Percentiles rank a stretch among this genome's conserved stretches.
Conservation (phyloP, 2,113 vertebrate genomes). For the Rhea americana region DNA sequence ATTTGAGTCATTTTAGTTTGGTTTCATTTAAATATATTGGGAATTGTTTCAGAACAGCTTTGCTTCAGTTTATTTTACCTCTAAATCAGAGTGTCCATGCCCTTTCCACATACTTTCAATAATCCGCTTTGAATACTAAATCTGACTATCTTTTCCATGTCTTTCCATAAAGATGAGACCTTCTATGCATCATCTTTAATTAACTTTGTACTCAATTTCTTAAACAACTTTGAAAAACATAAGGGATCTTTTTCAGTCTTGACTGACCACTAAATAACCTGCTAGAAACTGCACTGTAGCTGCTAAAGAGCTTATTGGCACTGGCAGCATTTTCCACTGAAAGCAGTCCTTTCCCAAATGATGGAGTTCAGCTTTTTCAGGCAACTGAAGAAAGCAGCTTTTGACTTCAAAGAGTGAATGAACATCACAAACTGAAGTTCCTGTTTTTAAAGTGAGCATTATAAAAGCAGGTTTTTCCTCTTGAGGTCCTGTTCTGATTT, state of each 20-base stretch:
- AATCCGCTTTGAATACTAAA: background rate
- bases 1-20: background rate
- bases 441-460: background rate
- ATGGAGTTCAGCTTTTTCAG: background rate
- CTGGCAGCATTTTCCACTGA: rapidly evolving
- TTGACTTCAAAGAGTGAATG: background rate
- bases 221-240: background rate
- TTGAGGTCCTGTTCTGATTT: background rate
- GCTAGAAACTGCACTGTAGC: background rate
- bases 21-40: background rate
- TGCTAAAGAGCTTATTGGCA: rapidly evolving
- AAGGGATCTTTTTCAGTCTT: background rate
- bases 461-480: background rate
- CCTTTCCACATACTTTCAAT: background rate
- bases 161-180: background rate
- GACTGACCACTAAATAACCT: background rate
- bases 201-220: background rate
- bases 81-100: background rate
- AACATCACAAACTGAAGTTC: background rate
- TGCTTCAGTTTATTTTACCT: background rate
- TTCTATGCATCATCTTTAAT: background rate
- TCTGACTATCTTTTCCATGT: background rate
- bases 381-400: background rate
- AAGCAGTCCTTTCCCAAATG: background rate
- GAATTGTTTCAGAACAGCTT: background rate